Evolutionary conservation across 2,888 invertebrate genomes (phyloP), one percentile per base, ranked within the genome.

Genomic region (Seira sanloemensis): DNA sequence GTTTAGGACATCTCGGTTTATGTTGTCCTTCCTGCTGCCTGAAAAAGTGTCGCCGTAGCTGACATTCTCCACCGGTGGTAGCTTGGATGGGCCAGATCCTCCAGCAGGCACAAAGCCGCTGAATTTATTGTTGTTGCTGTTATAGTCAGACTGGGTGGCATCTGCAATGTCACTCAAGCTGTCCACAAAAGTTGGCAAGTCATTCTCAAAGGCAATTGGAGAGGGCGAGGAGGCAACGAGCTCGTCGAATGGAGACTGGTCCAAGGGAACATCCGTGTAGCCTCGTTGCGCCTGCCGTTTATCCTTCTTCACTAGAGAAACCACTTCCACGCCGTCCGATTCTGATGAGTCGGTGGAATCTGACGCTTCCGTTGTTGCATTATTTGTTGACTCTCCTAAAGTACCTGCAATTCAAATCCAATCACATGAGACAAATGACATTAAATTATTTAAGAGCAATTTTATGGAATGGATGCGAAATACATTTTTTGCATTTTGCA

Each of bases 221-320:
- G 86, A 18, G 7, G 88, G 86, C 0, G 88, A 88, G 9, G 88
- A 86, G 1, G 84, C 86, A 16, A 67, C 65, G 1, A 85, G 54
- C 19, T 86, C 84, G 24, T 86, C 84, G 46, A 86, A 87, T 1
- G 86, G 84, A 19, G 84, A 79, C 46, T 83, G 85, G 50, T 88
- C 88, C 19, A 87, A 58, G 1, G 88, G 88, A 23, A 88, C 85
- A 46, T 89, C 89, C 1, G 89, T 88, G 78, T 87, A 89, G 19
- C 87, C 87, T 46, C 86, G 58, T 73, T 87, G 87, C 9, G 87
- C 86, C 72, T 87, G 87, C 19, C 88, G 78, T 72, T 88, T 88
- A 54, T 88, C 88, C 78, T 88, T 82, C 65, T 86, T 86, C 19
- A 84, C 79, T 7, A 84, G 76, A 2, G 84, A 84, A 5, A 84